Conservation (phyloP, 1,140 invertebrate species). For the Heliothis subflexa region DNA sequence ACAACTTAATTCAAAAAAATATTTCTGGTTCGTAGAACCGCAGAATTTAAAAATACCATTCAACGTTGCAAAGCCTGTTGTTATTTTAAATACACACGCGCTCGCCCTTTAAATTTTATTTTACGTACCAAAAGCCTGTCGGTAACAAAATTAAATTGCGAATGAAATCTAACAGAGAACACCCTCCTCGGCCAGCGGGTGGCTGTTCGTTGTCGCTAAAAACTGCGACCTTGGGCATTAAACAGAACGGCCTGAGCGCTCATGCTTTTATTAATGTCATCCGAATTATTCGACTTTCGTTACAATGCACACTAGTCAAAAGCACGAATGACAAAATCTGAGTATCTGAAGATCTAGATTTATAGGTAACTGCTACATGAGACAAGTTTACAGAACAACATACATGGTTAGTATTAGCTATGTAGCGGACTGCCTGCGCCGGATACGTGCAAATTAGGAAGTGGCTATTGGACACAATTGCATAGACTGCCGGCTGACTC, state of each 20-base stretch:
- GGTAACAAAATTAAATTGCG: conserved; percentile 70
- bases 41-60: conserved; percentile 9
- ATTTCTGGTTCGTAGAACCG: too few relatives aligned
- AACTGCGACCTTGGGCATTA: conserved; percentile 49
- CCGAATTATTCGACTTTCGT: too few relatives aligned
- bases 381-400: conserved; percentile 1
- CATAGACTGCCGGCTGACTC: conserved; percentile 53
- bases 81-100: conserved; percentile 38
- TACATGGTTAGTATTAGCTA: conserved; percentile 29
- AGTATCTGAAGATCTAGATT: neutral
- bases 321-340: neutral
- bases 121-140: conserved; percentile 58
- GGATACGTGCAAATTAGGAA: conserved; percentile 84
- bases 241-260: conserved; percentile 40
- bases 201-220: conserved; percentile 47
- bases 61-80: conserved; percentile 4
- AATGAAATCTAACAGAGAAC: conserved; percentile 56
- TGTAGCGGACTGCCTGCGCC: conserved; percentile 59
- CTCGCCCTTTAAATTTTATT: conserved; percentile 58
- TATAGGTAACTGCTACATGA: neutral
- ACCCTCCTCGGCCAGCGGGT: conserved; percentile 40
- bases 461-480: conserved; percentile 82
- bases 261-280: conserved; percentile 25
- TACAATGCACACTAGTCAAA: neutral
- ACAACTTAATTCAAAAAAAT: neutral